A percentile compares a stretch with the other conserved stretches of the same genome.
Evolutionary conservation across 2,888 invertebrate species (phyloP).

Genomic region (Drosophila greeni): DNA sequence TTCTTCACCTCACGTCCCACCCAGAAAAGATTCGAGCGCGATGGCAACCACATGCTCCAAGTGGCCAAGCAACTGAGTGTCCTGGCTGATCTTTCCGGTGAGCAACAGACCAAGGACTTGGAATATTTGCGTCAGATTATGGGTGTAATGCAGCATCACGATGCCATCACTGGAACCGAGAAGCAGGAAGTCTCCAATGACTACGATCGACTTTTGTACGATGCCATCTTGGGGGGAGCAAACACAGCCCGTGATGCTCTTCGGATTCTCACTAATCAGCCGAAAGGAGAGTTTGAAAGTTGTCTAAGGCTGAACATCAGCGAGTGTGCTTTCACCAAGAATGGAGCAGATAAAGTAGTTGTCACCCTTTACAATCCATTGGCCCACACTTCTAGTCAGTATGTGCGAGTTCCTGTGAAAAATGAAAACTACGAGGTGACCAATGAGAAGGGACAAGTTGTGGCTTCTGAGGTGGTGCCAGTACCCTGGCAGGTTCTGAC

Average conservation of each 20-base stretch:
- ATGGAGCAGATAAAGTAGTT: slow-evolving; percentile 77
- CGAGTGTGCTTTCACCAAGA: slow-evolving; percentile 84
- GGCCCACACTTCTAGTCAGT: slow-evolving; percentile 81
- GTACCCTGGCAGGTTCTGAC: slow-evolving; percentile 81
- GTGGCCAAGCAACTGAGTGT: slow-evolving; percentile 87
- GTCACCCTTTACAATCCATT: slow-evolving; percentile 91
- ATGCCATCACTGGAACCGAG: slow-evolving; percentile 90
- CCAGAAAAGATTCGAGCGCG: slow-evolving; percentile 87
- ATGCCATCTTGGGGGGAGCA: slow-evolving; percentile 83
- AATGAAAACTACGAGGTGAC: slow-evolving; percentile 81
- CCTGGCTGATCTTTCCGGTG: slow-evolving; percentile 80
- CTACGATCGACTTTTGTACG: slow-evolving; percentile 88
- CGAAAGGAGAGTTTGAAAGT: slow-evolving; percentile 73
- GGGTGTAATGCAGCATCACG: slow-evolving; percentile 92
- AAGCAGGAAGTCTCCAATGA: slow-evolving; percentile 92
- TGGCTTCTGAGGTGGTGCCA: slow-evolving; percentile 83
- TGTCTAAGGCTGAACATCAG: slow-evolving; percentile 79
- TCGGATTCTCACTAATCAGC: slow-evolving; percentile 61
- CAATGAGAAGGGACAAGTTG: slow-evolving; percentile 81
- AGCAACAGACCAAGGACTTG: slow-evolving; percentile 54
- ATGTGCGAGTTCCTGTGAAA: slow-evolving; percentile 83
- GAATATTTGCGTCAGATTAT: slow-evolving; percentile 81
- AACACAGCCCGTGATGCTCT: slow-evolving; percentile 65
- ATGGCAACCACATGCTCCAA: slow-evolving; percentile 87
- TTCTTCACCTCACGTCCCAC: slow-evolving; percentile 91